phyloP scores from a whole-genome alignment of 2,888 invertebrate species.

The Thymelicus lineola region DNA sequence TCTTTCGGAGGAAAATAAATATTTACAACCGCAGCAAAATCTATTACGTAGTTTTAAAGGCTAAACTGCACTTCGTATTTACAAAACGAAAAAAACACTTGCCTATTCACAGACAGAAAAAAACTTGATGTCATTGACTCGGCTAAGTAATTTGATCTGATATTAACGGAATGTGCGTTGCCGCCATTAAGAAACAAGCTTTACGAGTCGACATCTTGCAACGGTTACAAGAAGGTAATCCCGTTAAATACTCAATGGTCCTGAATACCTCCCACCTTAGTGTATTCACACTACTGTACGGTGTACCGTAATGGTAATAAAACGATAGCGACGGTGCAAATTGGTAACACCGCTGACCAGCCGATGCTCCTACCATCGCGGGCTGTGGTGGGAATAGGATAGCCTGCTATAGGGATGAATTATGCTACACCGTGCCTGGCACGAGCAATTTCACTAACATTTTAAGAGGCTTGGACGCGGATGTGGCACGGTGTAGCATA shows the following conservation, averaged over 20 bases:
- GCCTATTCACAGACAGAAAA: not conserved
- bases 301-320: slow-evolving; percentile 55
- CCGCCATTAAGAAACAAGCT: slow-evolving; percentile 35
- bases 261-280: slow-evolving; percentile 43
- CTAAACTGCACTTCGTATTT: too few species aligned
- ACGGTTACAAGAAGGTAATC: slow-evolving; percentile 47
- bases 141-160: slow-evolving; percentile 4
- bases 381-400: slow-evolving; percentile 22
- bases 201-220: slow-evolving; percentile 43
- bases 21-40: too few species aligned
- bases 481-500: too few species aligned
- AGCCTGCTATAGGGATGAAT: too few species aligned
- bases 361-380: not conserved
- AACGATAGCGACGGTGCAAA: slow-evolving; percentile 8
- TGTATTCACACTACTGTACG: too few species aligned
- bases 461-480: too few species aligned
- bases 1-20: too few species aligned
- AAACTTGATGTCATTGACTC: not conserved
- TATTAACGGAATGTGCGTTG: slow-evolving; percentile 21
- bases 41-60: too few species aligned
- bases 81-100: not conserved
- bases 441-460: too few species aligned
- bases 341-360: not conserved
- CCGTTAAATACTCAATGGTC: slow-evolving; percentile 55
- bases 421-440: too few species aligned